phyloP scores from a whole-genome alignment of 2,113 vertebrate genomes.

The Brachirus orientalis region DNA sequence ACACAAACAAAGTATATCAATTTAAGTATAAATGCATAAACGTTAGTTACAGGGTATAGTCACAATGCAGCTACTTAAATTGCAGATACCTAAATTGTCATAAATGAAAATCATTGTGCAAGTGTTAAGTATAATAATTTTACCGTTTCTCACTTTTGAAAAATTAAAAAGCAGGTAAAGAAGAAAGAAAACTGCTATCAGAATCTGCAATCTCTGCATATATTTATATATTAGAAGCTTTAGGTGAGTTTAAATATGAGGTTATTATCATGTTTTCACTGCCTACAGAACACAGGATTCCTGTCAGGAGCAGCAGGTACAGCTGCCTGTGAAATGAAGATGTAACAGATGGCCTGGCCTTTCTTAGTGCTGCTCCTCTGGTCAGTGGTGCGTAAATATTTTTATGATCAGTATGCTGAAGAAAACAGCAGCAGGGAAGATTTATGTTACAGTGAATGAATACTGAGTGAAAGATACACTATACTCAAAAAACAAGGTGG shows the following conservation, averaged over 20 bases:
- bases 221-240: not conserved
- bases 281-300: not conserved
- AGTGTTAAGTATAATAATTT: too few relatives aligned
- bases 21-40: too few relatives aligned
- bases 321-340: not conserved
- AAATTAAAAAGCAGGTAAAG: too few relatives aligned
- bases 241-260: not conserved
- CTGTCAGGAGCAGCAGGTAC: constrained; percentile 17
- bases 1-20: too few relatives aligned
- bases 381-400: constrained; percentile 29
- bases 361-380: constrained; percentile 23
- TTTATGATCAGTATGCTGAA: not conserved
- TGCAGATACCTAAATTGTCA: too few relatives aligned
- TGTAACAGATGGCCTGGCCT: constrained; percentile 37
- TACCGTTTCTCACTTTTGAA: too few relatives aligned
- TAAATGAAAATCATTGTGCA: too few relatives aligned
- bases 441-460: not conserved
- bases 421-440: not conserved
- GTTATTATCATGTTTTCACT: not conserved
- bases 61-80: too few relatives aligned
- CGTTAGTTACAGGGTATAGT: too few relatives aligned
- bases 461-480: not conserved
- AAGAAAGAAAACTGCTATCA: too few relatives aligned
- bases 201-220: too few relatives aligned
- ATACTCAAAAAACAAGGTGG: too few relatives aligned